phyloP scores from a whole-genome alignment of 2,888 invertebrate genomes.

The Stenodera caucasica region DNA sequence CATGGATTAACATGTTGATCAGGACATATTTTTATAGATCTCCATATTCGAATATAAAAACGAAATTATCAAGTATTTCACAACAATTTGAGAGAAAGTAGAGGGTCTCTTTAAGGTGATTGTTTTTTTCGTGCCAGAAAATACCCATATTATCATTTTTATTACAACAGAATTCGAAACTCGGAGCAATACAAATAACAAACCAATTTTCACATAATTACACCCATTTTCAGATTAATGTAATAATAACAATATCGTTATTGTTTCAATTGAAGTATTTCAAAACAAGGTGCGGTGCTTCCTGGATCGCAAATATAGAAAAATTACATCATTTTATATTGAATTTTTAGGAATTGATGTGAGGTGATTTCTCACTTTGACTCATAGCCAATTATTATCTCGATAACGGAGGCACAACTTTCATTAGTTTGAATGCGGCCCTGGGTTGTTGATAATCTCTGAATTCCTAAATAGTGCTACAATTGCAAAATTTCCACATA shows the following conservation, averaged over 20 bases:
- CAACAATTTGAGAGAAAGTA: constrained; percentile 1
- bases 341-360: no score
- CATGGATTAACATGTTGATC: constrained; percentile 1
- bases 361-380: no score
- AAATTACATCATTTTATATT: background rate
- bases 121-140: background rate
- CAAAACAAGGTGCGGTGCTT: background rate
- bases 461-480: background rate
- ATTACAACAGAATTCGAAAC: background rate
- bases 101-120: background rate
- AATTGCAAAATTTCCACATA: background rate
- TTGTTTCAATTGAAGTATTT: background rate
- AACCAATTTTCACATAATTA: background rate
- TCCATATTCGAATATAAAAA: background rate
- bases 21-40: background rate
- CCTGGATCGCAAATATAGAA: background rate
- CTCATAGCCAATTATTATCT: no score
- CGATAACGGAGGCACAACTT: no score
- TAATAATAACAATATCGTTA: background rate
- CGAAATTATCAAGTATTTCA: background rate
- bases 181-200: background rate
- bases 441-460: background rate
- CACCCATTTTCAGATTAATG: background rate
- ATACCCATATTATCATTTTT: background rate
- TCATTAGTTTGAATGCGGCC: background rate